These are phyloP conservation scores for Phymatocera aterrima DNA, from an alignment of 2,888 invertebrate species.

Conservation along the genomic window DNA sequence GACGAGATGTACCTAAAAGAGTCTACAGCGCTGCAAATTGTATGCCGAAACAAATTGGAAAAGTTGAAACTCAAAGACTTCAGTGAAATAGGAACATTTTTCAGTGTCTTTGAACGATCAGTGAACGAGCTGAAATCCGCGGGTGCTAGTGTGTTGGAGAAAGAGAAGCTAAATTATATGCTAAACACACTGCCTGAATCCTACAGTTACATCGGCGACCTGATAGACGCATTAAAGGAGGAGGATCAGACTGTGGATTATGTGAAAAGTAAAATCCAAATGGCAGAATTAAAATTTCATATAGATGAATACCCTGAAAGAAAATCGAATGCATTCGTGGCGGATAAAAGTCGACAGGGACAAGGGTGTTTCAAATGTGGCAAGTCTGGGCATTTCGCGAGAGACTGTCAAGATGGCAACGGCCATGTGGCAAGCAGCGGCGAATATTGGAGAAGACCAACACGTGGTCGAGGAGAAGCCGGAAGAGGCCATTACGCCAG, in stretches of 20 bases:
- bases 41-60: slow-evolving; percentile 57
- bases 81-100: slow-evolving; percentile 51
- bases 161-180: slow-evolving; percentile 61
- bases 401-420: slow-evolving; percentile 48
- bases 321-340: slow-evolving; percentile 50
- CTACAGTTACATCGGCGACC: slow-evolving; percentile 57
- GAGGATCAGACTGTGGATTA: slow-evolving; percentile 58
- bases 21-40: slow-evolving; percentile 57
- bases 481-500: background rate
- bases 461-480: background rate
- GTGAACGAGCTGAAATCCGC: slow-evolving; percentile 57
- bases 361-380: slow-evolving; percentile 51
- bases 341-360: slow-evolving; percentile 43
- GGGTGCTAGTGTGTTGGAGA: slow-evolving; percentile 55
- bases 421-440: background rate
- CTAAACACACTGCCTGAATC: slow-evolving; percentile 55
- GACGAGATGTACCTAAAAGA: slow-evolving; percentile 55
- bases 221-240: slow-evolving; percentile 55
- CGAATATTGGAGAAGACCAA: background rate
- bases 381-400: slow-evolving; percentile 52
- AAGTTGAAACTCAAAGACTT: slow-evolving; percentile 54
- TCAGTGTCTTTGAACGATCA: slow-evolving; percentile 57
- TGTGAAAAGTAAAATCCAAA: slow-evolving; percentile 58
- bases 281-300: slow-evolving; percentile 50
- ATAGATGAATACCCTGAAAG: slow-evolving; percentile 32